Percentiles rank a stretch among this genome's conserved stretches.
These are phyloP conservation scores for Galerucella nymphaeae DNA, from an alignment of 2,888 invertebrate genomes.

Conservation along the genomic window DNA sequence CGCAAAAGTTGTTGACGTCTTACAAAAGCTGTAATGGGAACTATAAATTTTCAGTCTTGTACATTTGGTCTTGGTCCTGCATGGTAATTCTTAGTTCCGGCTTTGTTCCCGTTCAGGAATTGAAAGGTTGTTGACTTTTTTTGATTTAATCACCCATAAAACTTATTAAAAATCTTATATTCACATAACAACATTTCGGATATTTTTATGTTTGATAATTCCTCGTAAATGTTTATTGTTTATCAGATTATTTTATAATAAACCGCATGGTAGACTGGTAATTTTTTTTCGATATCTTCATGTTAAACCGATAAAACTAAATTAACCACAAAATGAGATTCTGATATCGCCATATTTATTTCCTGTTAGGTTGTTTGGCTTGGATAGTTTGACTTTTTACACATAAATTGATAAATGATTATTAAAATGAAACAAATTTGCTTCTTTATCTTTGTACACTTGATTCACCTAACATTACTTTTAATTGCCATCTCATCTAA, in stretches of 20 bases:
- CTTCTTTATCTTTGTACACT: no score
- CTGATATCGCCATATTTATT: conserved; percentile 47
- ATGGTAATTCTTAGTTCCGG: no score
- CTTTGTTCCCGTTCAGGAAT: no score
- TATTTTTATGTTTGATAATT: background rate
- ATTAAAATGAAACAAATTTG: background rate
- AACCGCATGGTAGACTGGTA: conserved; percentile 28
- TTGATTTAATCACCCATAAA: no score
- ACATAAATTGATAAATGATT: conserved; percentile 22
- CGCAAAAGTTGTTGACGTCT: no score
- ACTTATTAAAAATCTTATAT: no score
- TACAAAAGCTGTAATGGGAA: no score
- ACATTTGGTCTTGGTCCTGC: no score
- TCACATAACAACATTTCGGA: background rate
- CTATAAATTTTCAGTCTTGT: no score
- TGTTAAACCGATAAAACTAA: conserved; percentile 45
- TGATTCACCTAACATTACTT: no score
- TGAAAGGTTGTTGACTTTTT: no score
- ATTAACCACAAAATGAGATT: conserved; percentile 48
- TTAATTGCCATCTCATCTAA: no score
- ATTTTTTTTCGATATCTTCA: conserved; percentile 33
- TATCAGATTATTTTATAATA: conserved; percentile 17
- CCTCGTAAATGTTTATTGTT: conserved; percentile 9
- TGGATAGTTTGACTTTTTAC: conserved; percentile 13
- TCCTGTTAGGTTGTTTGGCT: conserved; percentile 41